phyloP scores from a whole-genome alignment of 1,140 invertebrate species.

The Drosophila sturtevanti region DNA sequence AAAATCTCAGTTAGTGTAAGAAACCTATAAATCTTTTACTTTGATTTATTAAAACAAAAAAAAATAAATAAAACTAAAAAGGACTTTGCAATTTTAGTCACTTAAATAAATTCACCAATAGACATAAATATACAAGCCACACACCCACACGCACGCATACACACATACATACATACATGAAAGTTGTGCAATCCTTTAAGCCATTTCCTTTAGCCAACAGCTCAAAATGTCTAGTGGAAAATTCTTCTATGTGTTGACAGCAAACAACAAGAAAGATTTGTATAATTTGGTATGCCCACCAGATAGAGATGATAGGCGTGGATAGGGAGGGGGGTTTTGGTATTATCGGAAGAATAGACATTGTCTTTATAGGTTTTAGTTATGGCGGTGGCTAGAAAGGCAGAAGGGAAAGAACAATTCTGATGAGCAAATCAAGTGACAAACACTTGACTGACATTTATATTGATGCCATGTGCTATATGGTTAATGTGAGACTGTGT shows the following conservation, averaged over 20 bases:
- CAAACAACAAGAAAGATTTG: slow-evolving; percentile 34
- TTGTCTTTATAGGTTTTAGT: no score
- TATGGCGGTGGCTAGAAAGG: no score
- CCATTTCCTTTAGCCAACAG: slow-evolving; percentile 13
- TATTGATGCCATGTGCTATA: slow-evolving; percentile 49
- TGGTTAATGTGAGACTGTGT: no score
- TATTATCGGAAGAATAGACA: not conserved
- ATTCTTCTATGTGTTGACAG: slow-evolving; percentile 16
- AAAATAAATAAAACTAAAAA: not conserved
- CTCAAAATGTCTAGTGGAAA: slow-evolving; percentile 14
- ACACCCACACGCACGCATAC: not conserved
- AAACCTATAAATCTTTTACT: not conserved
- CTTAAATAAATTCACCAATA: not conserved
- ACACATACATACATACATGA: not conserved
- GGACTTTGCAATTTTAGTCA: not conserved
- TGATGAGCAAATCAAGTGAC: slow-evolving; percentile 39
- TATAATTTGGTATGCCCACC: slow-evolving; percentile 21
- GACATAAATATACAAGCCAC: not conserved
- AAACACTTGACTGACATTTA: slow-evolving; percentile 64
- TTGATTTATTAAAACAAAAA: not conserved
- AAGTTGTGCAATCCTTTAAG: slow-evolving; percentile 13
- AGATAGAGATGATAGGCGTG: slow-evolving; percentile 4
- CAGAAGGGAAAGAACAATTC: not conserved
- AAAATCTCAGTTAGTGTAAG: not conserved
- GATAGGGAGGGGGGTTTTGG: not conserved